Conservation (phyloP, 2,113 vertebrate genomes). For the Protomyctophum bolini region DNA sequence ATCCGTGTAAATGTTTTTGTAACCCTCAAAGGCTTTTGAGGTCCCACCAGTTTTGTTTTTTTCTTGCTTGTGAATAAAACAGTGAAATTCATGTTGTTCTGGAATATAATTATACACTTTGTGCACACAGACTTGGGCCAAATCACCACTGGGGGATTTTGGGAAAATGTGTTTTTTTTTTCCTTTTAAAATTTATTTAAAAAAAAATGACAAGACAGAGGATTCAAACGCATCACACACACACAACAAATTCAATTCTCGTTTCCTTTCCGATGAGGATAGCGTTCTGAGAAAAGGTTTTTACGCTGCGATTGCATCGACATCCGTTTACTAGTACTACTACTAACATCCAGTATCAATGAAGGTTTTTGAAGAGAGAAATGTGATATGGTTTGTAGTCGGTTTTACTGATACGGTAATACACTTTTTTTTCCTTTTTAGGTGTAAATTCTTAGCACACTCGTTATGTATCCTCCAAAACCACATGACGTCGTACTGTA, state of each 20-base stretch:
- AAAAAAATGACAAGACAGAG: constrained; percentile 59
- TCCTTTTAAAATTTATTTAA: constrained; percentile 44
- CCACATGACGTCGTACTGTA: not conserved
- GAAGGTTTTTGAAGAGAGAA: not conserved
- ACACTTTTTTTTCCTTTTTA: not conserved
- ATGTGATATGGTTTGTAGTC: not conserved
- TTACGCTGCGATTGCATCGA: constrained; percentile 20
- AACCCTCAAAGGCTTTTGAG: constrained; percentile 50
- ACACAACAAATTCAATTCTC: constrained; percentile 32
- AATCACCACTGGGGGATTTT: constrained; percentile 29
- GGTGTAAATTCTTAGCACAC: not conserved
- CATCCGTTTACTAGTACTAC: constrained; percentile 33
- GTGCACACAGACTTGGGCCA: not conserved
- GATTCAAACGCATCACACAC: constrained; percentile 38
- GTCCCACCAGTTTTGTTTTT: constrained; percentile 49
- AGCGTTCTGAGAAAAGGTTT: not conserved
- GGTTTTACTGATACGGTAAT: not conserved
- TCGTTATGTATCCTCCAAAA: not conserved
- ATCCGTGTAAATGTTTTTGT: constrained; percentile 52
- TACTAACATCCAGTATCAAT: constrained; percentile 30
- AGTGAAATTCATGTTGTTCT: constrained; percentile 51
- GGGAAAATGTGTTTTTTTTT: constrained; percentile 31
- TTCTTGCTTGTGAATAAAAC: constrained; percentile 76
- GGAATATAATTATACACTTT: constrained; percentile 1
- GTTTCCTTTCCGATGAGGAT: not conserved